phyloP scores from a whole-genome alignment of 2,888 invertebrate species.

The Bedellia somnulentella region DNA sequence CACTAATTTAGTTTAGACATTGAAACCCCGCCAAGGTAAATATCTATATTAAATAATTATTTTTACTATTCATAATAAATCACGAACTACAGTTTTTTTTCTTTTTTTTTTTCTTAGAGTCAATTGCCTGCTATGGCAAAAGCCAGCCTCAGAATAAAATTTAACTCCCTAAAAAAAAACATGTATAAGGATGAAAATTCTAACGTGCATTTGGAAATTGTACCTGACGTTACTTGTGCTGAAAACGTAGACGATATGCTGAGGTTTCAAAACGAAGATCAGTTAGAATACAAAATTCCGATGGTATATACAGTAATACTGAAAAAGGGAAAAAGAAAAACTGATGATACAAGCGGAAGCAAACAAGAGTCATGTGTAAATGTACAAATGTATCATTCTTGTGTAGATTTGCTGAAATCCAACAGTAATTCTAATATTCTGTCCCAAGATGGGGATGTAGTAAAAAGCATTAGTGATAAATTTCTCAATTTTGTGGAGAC shows the following conservation, averaged over 20 bases:
- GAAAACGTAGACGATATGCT: constrained; percentile 33
- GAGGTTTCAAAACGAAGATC: constrained; percentile 23
- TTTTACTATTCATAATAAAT: too few relatives aligned
- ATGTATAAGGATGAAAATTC: constrained; percentile 20
- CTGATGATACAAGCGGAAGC: constrained; percentile 6
- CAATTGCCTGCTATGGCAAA: too few relatives aligned
- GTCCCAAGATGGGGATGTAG: too few relatives aligned
- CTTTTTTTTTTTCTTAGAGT: too few relatives aligned
- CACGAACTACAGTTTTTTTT: too few relatives aligned
- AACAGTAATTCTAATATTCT: constrained; percentile 28
- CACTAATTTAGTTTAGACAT: too few relatives aligned
- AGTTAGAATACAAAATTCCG: constrained; percentile 33
- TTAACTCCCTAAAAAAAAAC: constrained; percentile 26
- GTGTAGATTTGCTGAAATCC: constrained; percentile 32
- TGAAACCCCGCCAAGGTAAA: too few relatives aligned
- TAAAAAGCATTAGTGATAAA: too few relatives aligned
- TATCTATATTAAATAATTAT: too few relatives aligned
- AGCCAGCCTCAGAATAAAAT: constrained; percentile 30
- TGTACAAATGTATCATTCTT: constrained; percentile 33
- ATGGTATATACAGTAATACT: constrained; percentile 38
- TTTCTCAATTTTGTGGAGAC: too few relatives aligned
- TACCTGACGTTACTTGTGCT: constrained; percentile 29
- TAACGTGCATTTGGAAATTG: constrained; percentile 36
- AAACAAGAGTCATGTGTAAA: too few relatives aligned
- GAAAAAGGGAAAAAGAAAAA: constrained; percentile 15